Percentiles rank a stretch among this genome's conserved stretches.
Conservation (phyloP, 1,140 invertebrate species). For the Uloborus diversus region DNA sequence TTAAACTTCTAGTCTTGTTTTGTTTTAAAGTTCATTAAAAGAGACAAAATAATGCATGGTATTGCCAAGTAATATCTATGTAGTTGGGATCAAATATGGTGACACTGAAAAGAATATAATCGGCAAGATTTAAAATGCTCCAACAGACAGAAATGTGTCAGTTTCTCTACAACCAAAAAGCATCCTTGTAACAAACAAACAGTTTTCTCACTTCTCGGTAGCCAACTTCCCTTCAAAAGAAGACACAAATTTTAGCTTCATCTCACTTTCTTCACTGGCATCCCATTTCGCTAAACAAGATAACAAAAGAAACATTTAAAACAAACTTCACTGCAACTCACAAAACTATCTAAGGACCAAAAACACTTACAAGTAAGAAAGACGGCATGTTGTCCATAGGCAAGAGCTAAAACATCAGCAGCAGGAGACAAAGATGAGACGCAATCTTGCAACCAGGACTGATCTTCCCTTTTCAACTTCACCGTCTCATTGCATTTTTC, state of each 20-base stretch:
- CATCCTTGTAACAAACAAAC: conserved; percentile 18
- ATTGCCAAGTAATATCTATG: too few species aligned
- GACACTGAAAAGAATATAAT: too few species aligned
- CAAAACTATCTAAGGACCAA: not conserved
- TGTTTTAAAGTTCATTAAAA: too few species aligned
- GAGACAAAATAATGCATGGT: too few species aligned
- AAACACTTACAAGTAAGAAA: conserved; percentile 71
- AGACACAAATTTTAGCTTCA: conserved; percentile 61
- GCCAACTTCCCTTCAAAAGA: conserved; percentile 30
- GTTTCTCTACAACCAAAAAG: too few species aligned
- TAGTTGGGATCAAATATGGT: too few species aligned
- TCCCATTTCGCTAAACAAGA: conserved; percentile 66
- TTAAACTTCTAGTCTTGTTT: too few species aligned
- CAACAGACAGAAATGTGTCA: too few species aligned
- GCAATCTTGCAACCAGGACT: conserved; percentile 76
- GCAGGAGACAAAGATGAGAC: conserved; percentile 77
- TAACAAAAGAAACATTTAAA: conserved; percentile 20
- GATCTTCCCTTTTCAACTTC: conserved; percentile 41
- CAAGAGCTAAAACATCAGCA: conserved; percentile 76
- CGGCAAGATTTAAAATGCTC: too few species aligned
- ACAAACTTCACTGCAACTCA: conserved; percentile 60
- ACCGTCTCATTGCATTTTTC: conserved; percentile 52
- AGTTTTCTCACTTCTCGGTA: conserved; percentile 29
- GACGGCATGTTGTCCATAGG: conserved; percentile 73
- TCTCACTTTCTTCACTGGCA: conserved; percentile 66